A percentile compares a stretch with the other conserved stretches of the same genome.
These are phyloP conservation scores for Herpetotheres cachinnans DNA, from an alignment of 2,113 vertebrate genomes.

Conservation along the genomic window DNA sequence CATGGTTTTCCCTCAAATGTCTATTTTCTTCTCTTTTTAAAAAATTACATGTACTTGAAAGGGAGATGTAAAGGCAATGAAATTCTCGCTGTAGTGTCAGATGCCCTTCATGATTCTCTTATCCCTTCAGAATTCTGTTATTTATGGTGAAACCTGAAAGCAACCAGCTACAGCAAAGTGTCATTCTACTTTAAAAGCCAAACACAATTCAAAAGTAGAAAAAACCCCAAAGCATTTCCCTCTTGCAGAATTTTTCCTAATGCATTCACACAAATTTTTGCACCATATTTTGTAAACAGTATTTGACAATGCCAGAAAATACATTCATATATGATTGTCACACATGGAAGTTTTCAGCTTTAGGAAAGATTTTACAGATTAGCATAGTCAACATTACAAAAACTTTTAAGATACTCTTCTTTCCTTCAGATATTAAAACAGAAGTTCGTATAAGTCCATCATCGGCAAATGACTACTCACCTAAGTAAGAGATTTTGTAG, in stretches of 20 bases:
- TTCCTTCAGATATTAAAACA: neutral
- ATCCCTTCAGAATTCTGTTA: neutral
- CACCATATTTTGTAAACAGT: neutral
- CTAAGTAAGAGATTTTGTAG: neutral
- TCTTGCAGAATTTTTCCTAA: neutral
- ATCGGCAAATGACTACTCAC: neutral
- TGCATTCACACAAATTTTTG: neutral
- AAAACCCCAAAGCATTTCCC: neutral
- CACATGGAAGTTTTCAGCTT: neutral
- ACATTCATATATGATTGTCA: neutral
- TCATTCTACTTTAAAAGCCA: neutral
- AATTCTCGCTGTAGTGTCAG: neutral
- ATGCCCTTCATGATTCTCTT: neutral
- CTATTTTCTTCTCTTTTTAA: neutral
- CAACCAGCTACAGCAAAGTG: neutral
- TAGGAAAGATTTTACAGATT: neutral
- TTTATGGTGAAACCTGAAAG: neutral
- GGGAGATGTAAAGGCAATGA: neutral
- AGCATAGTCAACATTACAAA: neutral
- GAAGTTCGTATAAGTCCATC: neutral
- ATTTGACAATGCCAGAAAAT: neutral
- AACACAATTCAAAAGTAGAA: neutral
- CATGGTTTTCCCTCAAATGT: neutral
- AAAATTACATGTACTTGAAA: neutral
- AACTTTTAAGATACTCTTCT: neutral